phyloP scores from a whole-genome alignment of 2,113 vertebrate species.

The Osmerus mordax region DNA sequence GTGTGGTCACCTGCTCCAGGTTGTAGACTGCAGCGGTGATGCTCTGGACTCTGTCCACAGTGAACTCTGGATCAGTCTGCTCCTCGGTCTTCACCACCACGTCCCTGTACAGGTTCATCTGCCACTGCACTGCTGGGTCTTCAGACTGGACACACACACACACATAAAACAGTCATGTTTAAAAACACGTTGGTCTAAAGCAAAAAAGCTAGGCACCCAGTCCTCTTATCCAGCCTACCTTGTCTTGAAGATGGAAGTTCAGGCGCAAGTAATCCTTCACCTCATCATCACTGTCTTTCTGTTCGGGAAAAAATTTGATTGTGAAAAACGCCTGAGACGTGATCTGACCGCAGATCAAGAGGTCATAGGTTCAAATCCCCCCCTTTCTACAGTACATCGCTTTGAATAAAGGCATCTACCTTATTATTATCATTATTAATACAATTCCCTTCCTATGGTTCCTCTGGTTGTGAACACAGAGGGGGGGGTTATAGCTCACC shows the following conservation, averaged over 20 bases:
- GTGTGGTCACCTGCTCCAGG: conserved; percentile 77
- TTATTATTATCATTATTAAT: background rate
- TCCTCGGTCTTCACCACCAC: conserved; percentile 83
- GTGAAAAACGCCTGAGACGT: background rate
- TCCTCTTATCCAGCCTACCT: conserved; percentile 68
- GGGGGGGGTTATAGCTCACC: conserved; percentile 65
- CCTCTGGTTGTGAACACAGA: too few relatives aligned
- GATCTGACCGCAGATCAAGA: background rate
- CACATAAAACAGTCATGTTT: background rate
- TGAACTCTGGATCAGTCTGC: conserved; percentile 77
- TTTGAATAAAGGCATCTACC: background rate
- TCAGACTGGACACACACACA: conserved; percentile 76
- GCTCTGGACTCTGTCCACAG: conserved; percentile 87
- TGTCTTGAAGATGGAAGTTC: conserved; percentile 94
- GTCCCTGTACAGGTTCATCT: conserved; percentile 93
- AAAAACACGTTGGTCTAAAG: background rate
- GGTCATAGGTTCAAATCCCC: background rate
- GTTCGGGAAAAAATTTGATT: conserved; percentile 26
- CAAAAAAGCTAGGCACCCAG: background rate
- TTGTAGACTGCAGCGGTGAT: conserved; percentile 94
- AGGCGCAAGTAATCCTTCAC: conserved; percentile 89
- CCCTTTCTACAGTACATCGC: too few relatives aligned
- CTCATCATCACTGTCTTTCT: conserved; percentile 98
- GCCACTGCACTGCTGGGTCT: conserved; percentile 96
- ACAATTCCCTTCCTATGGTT: background rate